phyloP scores from a whole-genome alignment of 2,113 vertebrate genomes.

The Heterocephalus glaber region DNA sequence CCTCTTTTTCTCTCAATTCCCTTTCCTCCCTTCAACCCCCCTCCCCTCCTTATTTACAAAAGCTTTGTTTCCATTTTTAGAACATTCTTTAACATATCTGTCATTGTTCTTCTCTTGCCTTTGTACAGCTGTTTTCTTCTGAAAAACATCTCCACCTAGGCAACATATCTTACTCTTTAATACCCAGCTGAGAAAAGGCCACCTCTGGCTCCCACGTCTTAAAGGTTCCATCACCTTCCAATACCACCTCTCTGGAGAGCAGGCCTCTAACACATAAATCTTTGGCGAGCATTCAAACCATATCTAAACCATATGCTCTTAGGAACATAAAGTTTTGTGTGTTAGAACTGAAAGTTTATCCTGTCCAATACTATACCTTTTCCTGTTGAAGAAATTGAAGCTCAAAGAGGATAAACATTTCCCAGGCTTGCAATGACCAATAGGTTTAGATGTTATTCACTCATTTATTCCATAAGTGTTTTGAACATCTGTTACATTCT shows the following conservation, averaged over 20 bases:
- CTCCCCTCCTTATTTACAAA: too few species aligned
- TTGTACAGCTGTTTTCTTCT: constrained; percentile 31
- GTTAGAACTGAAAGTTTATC: constrained; percentile 12
- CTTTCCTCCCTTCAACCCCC: too few species aligned
- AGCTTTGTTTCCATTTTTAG: too few species aligned
- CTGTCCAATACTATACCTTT: neutral
- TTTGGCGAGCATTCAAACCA: neutral
- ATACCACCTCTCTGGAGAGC: neutral
- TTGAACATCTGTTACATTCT: constrained; percentile 17
- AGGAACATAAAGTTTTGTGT: constrained; percentile 3
- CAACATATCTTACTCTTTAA: constrained; percentile 22
- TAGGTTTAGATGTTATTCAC: constrained; percentile 22
- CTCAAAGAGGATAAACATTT: constrained; percentile 40
- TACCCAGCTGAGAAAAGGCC: neutral
- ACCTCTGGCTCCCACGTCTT: neutral
- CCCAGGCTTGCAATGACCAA: neutral
- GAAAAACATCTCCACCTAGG: constrained; percentile 33
- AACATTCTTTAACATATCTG: neutral
- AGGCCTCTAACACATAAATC: neutral
- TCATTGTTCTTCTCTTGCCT: neutral
- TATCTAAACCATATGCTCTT: neutral
- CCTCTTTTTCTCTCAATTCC: too few species aligned
- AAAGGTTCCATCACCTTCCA: neutral
- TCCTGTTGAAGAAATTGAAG: constrained; percentile 3
- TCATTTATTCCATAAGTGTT: constrained; percentile 7